These are phyloP conservation scores for Papilio machaon DNA, from an alignment of 1,140 invertebrate species.

Conservation along the genomic window DNA sequence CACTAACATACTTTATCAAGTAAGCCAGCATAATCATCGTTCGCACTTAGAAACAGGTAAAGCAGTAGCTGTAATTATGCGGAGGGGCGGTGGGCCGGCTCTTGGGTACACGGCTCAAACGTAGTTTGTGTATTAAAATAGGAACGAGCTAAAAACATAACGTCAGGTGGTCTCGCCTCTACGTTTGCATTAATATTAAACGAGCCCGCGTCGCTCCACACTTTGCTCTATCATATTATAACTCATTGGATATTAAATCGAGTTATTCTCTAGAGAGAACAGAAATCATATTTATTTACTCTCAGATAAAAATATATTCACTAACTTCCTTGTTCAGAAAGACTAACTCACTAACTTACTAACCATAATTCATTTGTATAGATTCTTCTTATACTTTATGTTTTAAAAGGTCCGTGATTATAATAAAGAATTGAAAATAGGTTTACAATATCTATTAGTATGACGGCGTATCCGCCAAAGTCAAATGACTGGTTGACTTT, in stretches of 20 bases:
- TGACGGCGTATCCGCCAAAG: too few species aligned
- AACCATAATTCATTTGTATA: too few species aligned
- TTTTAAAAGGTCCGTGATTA: too few species aligned
- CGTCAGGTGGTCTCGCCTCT: constrained; percentile 36
- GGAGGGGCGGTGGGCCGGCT: not conserved
- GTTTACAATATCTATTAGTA: too few species aligned
- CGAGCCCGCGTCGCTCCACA: constrained; percentile 19
- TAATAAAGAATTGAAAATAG: too few species aligned
- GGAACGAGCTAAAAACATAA: constrained; percentile 36
- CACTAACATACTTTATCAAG: not conserved
- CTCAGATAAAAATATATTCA: not conserved
- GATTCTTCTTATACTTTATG: too few species aligned
- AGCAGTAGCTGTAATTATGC: constrained; percentile 33
- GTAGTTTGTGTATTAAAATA: constrained; percentile 37
- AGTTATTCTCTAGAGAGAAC: constrained; percentile 7
- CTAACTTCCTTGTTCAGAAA: too few species aligned
- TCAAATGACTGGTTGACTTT: too few species aligned
- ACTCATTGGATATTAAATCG: constrained; percentile 33
- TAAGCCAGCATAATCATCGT: constrained; percentile 21
- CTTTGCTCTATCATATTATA: constrained; percentile 29
- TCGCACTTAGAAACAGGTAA: constrained; percentile 35
- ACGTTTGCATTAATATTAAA: constrained; percentile 36
- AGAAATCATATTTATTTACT: not conserved
- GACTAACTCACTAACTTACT: too few species aligned
- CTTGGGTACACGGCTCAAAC: constrained; percentile 13